A percentile compares a stretch with the other conserved stretches of the same genome.
phyloP scores from a whole-genome alignment of 1,140 invertebrate species.

The Periplaneta americana region DNA sequence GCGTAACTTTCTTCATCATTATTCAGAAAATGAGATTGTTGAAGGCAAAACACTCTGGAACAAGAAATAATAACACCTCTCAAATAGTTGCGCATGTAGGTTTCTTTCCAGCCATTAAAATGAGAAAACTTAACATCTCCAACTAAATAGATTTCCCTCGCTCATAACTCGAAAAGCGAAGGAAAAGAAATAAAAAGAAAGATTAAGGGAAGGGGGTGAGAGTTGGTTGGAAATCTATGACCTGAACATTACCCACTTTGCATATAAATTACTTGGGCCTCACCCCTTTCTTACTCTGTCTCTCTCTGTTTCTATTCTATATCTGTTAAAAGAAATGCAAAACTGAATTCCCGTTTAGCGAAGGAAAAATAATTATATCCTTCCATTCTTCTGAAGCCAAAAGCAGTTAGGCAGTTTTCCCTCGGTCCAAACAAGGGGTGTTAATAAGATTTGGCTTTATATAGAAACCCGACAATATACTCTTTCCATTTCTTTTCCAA shows the following conservation, averaged over 20 bases:
- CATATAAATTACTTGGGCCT: background rate
- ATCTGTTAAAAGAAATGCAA: background rate
- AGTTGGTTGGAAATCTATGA: background rate
- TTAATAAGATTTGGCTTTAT: background rate
- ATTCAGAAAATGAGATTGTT: too few species aligned
- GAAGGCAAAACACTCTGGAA: too few species aligned
- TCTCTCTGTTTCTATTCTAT: background rate
- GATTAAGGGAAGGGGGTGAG: too few species aligned
- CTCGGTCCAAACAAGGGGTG: background rate
- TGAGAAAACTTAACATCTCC: background rate
- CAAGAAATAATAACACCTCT: too few species aligned
- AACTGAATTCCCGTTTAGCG: background rate
- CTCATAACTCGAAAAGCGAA: background rate
- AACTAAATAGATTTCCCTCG: background rate
- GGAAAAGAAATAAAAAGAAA: background rate
- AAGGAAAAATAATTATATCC: background rate
- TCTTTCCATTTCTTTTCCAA: background rate
- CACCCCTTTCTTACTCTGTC: background rate
- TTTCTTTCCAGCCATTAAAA: too few species aligned
- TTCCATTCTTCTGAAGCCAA: background rate
- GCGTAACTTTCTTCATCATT: too few species aligned
- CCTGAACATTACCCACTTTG: background rate
- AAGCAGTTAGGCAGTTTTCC: background rate
- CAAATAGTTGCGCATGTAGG: too few species aligned
- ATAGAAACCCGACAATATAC: too few species aligned